These are phyloP conservation scores for Heliconius hermathena DNA, from an alignment of 1,140 invertebrate genomes.

Conservation along the genomic window DNA sequence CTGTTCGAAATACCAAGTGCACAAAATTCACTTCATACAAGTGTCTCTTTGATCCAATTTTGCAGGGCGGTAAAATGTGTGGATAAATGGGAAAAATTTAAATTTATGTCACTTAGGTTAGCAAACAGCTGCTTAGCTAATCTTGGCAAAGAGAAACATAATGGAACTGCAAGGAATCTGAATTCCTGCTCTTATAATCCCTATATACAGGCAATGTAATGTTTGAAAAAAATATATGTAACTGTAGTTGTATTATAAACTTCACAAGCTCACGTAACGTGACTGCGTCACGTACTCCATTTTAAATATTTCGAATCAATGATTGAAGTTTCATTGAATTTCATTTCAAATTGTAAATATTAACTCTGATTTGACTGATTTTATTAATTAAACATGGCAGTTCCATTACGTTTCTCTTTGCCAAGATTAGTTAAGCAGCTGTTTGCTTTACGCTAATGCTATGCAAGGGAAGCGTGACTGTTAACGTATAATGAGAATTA, in stretches of 20 bases:
- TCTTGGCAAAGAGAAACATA: not conserved
- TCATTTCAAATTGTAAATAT: not conserved
- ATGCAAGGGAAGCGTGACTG: conserved; percentile 17
- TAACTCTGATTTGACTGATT: not conserved
- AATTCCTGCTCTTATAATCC: too few relatives aligned
- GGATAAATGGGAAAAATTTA: too few relatives aligned
- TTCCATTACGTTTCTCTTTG: not conserved
- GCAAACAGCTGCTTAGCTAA: not conserved
- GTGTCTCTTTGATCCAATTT: too few relatives aligned
- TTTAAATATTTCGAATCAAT: not conserved
- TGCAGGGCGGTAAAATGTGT: too few relatives aligned
- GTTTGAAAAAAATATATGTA: too few relatives aligned
- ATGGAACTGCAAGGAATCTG: too few relatives aligned
- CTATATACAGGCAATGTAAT: too few relatives aligned
- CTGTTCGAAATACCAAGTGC: too few relatives aligned
- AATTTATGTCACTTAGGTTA: not conserved
- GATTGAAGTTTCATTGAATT: not conserved
- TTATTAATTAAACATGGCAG: not conserved
- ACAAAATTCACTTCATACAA: too few relatives aligned
- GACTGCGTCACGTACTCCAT: not conserved
- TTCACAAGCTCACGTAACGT: not conserved
- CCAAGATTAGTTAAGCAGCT: not conserved
- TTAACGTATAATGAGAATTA: not conserved
- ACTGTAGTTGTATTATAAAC: not conserved
- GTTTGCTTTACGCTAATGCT: conserved; percentile 6